Conservation (phyloP, 2,113 vertebrate species). For the Corythaeola cristata region DNA sequence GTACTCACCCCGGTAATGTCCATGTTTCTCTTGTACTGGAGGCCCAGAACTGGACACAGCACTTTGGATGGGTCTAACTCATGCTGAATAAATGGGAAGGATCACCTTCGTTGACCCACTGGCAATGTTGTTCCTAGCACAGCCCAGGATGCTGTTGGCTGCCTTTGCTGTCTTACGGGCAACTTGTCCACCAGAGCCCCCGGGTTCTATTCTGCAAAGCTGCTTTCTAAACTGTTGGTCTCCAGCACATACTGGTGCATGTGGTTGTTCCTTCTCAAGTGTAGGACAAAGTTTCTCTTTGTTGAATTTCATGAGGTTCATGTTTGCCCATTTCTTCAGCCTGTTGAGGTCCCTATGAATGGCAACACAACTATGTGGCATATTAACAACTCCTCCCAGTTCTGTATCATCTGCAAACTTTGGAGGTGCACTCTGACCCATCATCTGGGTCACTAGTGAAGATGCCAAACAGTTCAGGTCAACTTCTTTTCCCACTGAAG, state of each 20-base stretch:
- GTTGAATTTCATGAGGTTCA: background rate
- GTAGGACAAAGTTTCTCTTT: background rate
- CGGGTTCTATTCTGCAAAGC: background rate
- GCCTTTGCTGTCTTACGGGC: background rate
- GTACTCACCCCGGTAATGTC: rapidly evolving
- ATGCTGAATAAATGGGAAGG: background rate
- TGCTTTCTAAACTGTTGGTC: background rate
- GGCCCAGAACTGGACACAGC: background rate
- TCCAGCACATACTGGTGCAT: background rate
- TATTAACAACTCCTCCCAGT: background rate
- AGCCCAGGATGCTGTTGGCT: background rate
- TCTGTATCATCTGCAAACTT: background rate
- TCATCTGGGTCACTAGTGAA: background rate
- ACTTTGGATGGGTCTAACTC: background rate
- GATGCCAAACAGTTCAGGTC: background rate
- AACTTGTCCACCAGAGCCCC: background rate
- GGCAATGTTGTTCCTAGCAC: background rate
- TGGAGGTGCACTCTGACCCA: background rate
- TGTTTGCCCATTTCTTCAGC: background rate
- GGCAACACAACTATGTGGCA: background rate
- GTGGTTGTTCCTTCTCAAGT: background rate
- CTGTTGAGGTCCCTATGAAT: background rate
- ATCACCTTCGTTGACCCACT: background rate
- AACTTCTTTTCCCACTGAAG: background rate
- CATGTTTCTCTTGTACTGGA: background rate